Percentiles rank a stretch among this genome's conserved stretches.
Evolutionary conservation across 2,888 invertebrate species (phyloP).

Genomic region (Trissonchulus sp.): DNA sequence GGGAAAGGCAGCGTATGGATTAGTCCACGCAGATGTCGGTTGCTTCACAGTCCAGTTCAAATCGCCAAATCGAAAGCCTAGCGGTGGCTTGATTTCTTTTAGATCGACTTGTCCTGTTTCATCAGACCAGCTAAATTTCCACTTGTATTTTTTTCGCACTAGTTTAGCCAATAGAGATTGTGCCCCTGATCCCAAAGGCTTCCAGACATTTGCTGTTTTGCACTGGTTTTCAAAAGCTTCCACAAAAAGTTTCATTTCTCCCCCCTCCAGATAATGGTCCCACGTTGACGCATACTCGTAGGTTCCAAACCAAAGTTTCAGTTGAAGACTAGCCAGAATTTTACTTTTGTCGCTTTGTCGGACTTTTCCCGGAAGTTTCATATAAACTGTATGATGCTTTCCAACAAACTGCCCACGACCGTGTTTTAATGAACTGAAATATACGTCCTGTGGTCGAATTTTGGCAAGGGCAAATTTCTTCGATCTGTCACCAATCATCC

Average conservation of each 20-base stretch:
- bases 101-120: neutral
- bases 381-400: neutral
- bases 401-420: constrained; percentile 2
- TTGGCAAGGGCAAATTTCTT: neutral
- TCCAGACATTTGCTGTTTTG: neutral
- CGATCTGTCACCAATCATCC: constrained; percentile 22
- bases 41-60: neutral
- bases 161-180: neutral
- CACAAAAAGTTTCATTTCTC: neutral
- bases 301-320: constrained; percentile 10
- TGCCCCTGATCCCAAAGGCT: neutral
- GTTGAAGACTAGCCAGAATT: neutral
- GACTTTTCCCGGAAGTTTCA: constrained; percentile 15
- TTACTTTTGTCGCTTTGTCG: neutral
- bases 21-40: neutral
- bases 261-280: constrained; percentile 17
- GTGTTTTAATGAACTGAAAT: neutral
- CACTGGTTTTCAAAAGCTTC: constrained; percentile 21
- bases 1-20: neutral
- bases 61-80: neutral
- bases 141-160: neutral
- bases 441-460: constrained; percentile 1
- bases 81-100: neutral
- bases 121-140: neutral
- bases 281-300: neutral